Evolutionary conservation across 2,113 vertebrate species (phyloP).

Genomic region (Protobothrops mucrosquamatus): DNA sequence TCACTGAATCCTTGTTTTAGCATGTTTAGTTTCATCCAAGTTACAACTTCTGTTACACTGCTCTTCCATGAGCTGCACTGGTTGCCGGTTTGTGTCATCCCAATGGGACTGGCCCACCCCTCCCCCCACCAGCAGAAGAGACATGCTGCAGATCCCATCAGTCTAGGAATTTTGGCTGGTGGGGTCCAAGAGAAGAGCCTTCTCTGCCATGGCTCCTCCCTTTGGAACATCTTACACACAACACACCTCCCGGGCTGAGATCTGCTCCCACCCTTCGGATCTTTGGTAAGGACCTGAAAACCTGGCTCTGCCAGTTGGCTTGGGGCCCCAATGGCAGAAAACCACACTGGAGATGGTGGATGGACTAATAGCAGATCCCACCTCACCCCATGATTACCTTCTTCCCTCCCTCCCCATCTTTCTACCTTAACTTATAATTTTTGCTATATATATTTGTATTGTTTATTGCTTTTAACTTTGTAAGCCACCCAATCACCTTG

Average conservation of each 20-base stretch:
- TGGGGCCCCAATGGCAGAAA: background rate
- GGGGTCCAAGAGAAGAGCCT: background rate
- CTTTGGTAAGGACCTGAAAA: background rate
- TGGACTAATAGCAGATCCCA: background rate
- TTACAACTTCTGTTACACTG: background rate
- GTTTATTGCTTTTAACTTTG: background rate
- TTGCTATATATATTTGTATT: background rate
- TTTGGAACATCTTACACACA: background rate
- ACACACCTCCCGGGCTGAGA: background rate
- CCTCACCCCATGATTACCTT: background rate
- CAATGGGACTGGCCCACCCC: background rate
- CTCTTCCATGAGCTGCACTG: background rate
- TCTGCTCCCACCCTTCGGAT: background rate
- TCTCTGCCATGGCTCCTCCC: background rate
- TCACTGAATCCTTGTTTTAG: background rate
- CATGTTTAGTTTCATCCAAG: accelerated
- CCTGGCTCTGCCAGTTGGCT: background rate
- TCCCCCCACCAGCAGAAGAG: background rate
- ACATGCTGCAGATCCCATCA: background rate
- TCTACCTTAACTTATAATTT: background rate
- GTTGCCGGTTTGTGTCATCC: background rate
- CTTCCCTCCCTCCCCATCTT: background rate
- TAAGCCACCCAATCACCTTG: background rate
- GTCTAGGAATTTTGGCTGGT: background rate
- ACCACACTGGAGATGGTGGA: background rate